Base-by-base conservation (phyloP, 2,797 vertebrate genomes). In the Centroberyx gerrardi region DNA sequence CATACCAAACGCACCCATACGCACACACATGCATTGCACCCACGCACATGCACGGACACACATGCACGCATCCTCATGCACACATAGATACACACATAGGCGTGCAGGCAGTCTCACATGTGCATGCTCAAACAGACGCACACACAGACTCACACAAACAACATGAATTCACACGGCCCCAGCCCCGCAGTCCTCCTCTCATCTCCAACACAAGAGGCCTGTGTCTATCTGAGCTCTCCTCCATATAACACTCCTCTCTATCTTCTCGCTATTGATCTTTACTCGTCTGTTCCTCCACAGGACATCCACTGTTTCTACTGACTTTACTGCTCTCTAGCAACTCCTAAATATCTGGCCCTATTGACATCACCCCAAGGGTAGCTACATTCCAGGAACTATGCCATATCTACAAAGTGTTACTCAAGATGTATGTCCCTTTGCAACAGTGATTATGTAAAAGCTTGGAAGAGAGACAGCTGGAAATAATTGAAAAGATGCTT, bases 381-480 rank as follows among this genome's bases (percentile, higher is more conserved):
- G 70, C 44, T 52, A 62, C 81, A 86, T 87, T 90, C 83, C 77
- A 81, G 68, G 42, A 83, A 73, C 28, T 48, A 51, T 74, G 80
- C 76, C 81, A 81, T 77, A 74, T 90, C 83, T 76, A 54, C 53
- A 46, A 61, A 52, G 68, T 6, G 5, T 77, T 76, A 82, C 83
- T 80, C 71, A 84, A 84, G 72, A 76, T 78, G 72, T 33, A 69
- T 29, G 60, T 84, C 71, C 62, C 76, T 80, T 87, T 89, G 85
- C 71, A 82, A 74, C 38, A 7, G 48, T 64, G 71, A 87, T 90
- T 87, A 87, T 88, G 83, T 90, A 88, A 90, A 88, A 72, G 59
- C 54, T 71, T 69, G 72, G 84, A 74, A 49, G 59, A 31, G 62
- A 77, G 59, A 85, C 68, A 82, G 74, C 74, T 87, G 82, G 71